Percentiles rank a stretch among this genome's conserved stretches.
Evolutionary conservation across 1,140 invertebrate species (phyloP).

Genomic region (Lepidurus packardi): DNA sequence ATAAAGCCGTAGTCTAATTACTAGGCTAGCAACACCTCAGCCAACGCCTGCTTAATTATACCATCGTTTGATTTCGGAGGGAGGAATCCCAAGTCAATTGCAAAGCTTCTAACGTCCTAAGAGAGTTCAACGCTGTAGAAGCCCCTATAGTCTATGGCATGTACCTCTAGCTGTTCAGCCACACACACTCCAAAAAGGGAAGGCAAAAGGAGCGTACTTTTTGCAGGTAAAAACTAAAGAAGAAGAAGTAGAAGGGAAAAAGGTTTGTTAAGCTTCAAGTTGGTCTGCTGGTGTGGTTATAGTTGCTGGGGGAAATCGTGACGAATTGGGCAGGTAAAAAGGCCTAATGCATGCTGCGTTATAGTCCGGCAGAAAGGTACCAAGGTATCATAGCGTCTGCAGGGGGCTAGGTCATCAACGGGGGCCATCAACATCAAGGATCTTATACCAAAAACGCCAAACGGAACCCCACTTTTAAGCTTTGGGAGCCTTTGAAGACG

Average conservation of each 20-base stretch:
- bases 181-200: too few species aligned
- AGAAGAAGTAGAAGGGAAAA: neutral
- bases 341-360: slow-evolving; percentile 20
- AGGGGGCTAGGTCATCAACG: neutral
- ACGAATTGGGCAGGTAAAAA: neutral
- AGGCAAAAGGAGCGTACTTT: neutral
- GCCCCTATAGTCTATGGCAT: too few species aligned
- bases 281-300: neutral
- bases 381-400: neutral
- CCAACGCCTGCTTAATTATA: slow-evolving; percentile 19
- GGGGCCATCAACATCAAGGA: too few species aligned
- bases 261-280: neutral
- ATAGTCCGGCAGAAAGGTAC: neutral
- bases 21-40: neutral
- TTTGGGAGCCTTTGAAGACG: too few species aligned
- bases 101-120: too few species aligned
- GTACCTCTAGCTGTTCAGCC: too few species aligned
- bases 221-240: neutral
- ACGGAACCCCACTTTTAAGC: too few species aligned
- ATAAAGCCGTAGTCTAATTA: neutral
- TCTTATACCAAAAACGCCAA: too few species aligned
- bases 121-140: too few species aligned
- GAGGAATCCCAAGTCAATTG: too few species aligned
- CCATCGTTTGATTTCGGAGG: neutral
- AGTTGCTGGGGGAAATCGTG: neutral